Evolutionary conservation across 2,888 invertebrate species (phyloP), one percentile per base, ranked within the genome.

Genomic region (Geotrupes spiniger): DNA sequence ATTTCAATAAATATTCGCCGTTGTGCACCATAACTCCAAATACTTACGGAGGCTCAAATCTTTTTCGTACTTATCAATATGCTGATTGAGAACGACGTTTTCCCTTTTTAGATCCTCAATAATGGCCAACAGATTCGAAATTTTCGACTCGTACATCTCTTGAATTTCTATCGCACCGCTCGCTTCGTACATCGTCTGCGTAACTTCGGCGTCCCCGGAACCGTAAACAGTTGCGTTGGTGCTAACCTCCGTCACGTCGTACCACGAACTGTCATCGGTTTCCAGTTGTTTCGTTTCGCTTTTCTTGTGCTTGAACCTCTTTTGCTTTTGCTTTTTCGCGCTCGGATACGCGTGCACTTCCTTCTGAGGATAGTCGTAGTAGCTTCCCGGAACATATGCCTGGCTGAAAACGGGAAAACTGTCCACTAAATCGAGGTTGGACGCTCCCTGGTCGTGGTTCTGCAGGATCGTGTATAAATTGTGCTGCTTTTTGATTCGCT

Each of bases 221-320:
- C 43, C 45, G 36, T 10, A 39, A n/a, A 28, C 36, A 9, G 54
- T 53, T 8, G 37, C 25, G 10, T 29, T 46, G 12, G 49, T 52
- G 26, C 51, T 56, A 6, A 42, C 15, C n/a, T 58, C 58, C 0
- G 55, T 53, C 16, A 58, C 21, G 29, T 58, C 58, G 26, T 33
- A 53, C 58, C 58, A 58, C 0, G 58, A 58, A 42, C 50, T 51
- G 10, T 57, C 58, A 11, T 58, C 54, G 2, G 40, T 40, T 36
- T 27, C 41, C 10, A 26, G 16, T 15, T 29, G 40, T 36, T 41
- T 46, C n/a, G 21, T 16, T 11, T 41, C 36, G 10, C 26, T n/a
- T 2, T 36, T 12, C 5, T 46, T 41, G 5, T 21, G 33, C 17
- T 33, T 31, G 4, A 16, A 16, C 21, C 25, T 12, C 9, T 26